Base-by-base conservation (phyloP, 2,888 invertebrate species). In the Orchestes rusci region DNA sequence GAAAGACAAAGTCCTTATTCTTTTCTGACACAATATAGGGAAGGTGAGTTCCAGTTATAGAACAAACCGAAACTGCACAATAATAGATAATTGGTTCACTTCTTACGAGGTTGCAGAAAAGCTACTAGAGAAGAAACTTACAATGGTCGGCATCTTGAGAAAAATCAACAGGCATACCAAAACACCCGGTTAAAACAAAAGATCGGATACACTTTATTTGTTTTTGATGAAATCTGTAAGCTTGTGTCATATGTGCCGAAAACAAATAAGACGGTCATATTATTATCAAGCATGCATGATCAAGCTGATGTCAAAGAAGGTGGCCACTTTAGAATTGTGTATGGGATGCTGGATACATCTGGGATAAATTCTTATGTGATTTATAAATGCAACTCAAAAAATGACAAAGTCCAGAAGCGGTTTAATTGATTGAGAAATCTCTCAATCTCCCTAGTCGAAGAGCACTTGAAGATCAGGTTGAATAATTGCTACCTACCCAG, bases 301-400 rank as follows among this genome's bases (percentile, higher is more conserved):
- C 49, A 51, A 34, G 42, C 41, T 28, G 15, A 17, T 19, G 48
- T 52, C 29, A 48, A 51, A 50, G 52, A 43, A 50, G 53, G 37
- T 56, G 57, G 56, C 53, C 55, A 23, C 43, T 56, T 49, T n/a
- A 31, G 51, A 17, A 30, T 53, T 28, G 51, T 56, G 43, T 57
- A 50, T 48, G 43, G 42, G 13, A 45, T 58, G 16, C 13, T 57
- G 4, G 56, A 56, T 46, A 38, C 51, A 13, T 45, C 50, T 31
- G 51, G 44, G 8, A 43, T 56, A 8, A 56, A 56, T 39, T 29
- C 46, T 13, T 39, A 36, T 15, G 39, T 50, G 3, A 51, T 53
- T 19, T 36, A 39, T 29, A 33, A 34, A 4, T 34, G 34, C 34
- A 34, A 16, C 10, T 4, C 15, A 33, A 33, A 33, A 16, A 34